Evolutionary conservation across 2,888 invertebrate genomes (phyloP).

Genomic region (Heliconius ismenius): DNA sequence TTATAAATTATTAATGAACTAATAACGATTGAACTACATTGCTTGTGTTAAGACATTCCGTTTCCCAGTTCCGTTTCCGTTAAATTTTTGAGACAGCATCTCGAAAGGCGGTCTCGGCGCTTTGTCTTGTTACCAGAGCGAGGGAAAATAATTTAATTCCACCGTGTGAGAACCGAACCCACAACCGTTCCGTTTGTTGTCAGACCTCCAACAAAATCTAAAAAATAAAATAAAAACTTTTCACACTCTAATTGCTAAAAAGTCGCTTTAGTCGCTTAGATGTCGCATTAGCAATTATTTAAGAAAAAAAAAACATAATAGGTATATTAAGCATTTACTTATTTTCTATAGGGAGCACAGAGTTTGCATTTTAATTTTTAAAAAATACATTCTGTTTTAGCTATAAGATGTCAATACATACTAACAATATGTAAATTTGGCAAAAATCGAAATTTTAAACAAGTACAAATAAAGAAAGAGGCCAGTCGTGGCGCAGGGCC

Average conservation of each 20-base stretch:
- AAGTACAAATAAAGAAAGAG: no score
- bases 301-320: background rate
- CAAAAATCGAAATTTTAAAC: no score
- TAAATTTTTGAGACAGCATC: no score
- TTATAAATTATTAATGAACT: no score
- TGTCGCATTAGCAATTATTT: background rate
- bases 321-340: background rate
- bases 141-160: background rate
- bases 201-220: background rate
- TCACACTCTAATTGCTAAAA: background rate
- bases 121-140: background rate
- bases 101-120: no score
- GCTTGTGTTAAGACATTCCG: no score
- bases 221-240: background rate
- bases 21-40: no score
- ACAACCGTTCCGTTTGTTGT: no score
- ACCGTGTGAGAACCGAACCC: background rate
- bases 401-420: background rate
- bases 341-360: background rate
- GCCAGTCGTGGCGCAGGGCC: no score
- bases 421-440: no score
- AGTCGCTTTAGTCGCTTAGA: background rate
- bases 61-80: no score
- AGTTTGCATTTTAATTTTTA: background rate
- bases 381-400: background rate